Conservation (phyloP, 2,797 vertebrate species). For the Corythornis leucogaster region DNA sequence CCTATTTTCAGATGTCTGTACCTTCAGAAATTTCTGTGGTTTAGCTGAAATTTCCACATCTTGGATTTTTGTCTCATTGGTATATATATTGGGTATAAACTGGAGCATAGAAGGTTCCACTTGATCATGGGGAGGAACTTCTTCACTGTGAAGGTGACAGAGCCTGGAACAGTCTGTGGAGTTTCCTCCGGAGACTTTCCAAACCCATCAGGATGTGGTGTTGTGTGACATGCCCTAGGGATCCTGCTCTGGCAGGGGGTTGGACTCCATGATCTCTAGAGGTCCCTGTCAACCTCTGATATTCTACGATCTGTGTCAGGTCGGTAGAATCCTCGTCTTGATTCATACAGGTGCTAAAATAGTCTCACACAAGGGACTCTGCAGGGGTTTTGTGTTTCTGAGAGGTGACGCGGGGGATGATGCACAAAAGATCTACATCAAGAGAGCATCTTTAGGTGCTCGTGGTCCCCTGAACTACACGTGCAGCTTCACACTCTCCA, state of each 20-base stretch:
- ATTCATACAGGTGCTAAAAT: neutral
- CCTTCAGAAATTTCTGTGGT: neutral
- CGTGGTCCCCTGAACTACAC: neutral
- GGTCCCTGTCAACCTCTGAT: too few species aligned
- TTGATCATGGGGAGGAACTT: too few species aligned
- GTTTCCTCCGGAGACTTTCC: too few species aligned
- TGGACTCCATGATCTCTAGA: too few species aligned
- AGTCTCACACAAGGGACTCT: neutral
- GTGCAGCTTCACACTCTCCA: neutral
- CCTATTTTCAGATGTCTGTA: neutral
- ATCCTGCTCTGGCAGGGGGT: too few species aligned
- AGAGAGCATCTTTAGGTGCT: neutral
- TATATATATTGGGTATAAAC: too few species aligned
- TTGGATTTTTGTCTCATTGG: neutral
- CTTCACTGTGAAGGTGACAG: too few species aligned
- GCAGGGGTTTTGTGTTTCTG: neutral
- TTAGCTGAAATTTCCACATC: neutral
- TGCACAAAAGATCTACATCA: neutral
- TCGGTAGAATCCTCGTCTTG: neutral
- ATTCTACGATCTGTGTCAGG: neutral
- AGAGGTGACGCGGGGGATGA: neutral
- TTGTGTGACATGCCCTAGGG: too few species aligned
- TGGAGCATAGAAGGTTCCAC: too few species aligned
- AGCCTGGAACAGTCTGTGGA: too few species aligned
- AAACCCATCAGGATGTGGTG: too few species aligned